Base-by-base conservation (phyloP, 1,140 invertebrate species). In the Zaprionus davidi region DNA sequence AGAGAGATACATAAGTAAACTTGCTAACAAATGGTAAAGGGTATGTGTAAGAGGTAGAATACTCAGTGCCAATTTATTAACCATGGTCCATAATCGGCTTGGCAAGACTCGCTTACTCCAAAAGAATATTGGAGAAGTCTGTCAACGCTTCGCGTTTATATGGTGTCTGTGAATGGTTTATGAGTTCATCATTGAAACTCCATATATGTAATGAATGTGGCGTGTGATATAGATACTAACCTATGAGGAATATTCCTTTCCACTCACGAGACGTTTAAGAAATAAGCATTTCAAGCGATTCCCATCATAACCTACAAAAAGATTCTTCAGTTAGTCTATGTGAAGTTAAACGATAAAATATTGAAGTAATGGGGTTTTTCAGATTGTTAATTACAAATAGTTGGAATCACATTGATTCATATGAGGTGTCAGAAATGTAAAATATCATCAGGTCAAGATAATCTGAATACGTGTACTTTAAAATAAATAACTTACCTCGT, bases 131-230 rank as follows among this genome's bases (percentile, higher is more conserved):
- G 91, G 36, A 87, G 76, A 59, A 90, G 87, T 67, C 82, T 76
- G 78, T 74, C 79, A 69, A 57, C 49, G 76, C 72, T 72, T 78
- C 55, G 75, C 79, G 58, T 82, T 92, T 76, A 79, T 92, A 91
- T 90, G 91, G 71, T 76, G 91, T 92, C 91, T 92, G 91, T 90
- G 91, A 92, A 92, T 92, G 91, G 87, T 90, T 92, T 91, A 92
- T 73, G 77, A 68, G 60, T 74, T 92, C 91, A 92, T 92, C 91
- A 92, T 80, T 46, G 72, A 46, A 71, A 59, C 6, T 4, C 9
- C 5, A 38, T 0, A n/a, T n/a, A 4, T 0, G 24, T 6, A 26
- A 11, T 1, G 3, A n/a, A 4, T 38, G 11, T n/a, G 28, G 28
- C 28, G 20, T 17, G 2, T 22, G 6, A 2, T 0, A 9, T n/a